Evolutionary conservation across 2,888 invertebrate genomes (phyloP).

Genomic region (Lamellibrachia columna): DNA sequence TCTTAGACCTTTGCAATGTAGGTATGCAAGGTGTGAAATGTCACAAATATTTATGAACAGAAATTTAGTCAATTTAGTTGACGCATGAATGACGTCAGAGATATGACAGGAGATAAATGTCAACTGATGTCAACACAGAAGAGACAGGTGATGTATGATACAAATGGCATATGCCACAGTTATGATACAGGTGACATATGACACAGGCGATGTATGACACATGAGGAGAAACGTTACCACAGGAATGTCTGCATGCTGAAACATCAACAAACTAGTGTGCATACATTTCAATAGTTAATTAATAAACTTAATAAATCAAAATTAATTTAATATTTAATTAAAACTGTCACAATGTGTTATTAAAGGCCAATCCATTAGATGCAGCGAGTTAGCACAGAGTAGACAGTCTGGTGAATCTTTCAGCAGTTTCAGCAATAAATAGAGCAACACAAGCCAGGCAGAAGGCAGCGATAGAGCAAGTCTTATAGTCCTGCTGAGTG

Average conservation of each 20-base stretch:
- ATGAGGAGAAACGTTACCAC: neutral
- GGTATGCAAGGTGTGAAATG: too few relatives aligned
- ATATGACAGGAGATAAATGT: too few relatives aligned
- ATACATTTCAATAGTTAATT: neutral
- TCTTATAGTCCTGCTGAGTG: neutral
- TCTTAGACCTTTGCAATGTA: too few relatives aligned
- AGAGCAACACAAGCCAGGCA: neutral
- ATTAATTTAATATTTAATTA: neutral
- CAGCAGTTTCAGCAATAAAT: neutral
- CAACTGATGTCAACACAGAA: neutral
- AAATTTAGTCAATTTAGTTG: too few relatives aligned
- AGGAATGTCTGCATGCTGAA: neutral
- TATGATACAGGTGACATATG: neutral
- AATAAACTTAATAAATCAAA: neutral
- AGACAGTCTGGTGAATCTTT: neutral
- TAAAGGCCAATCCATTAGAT: neutral
- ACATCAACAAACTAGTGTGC: neutral
- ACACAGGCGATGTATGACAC: neutral
- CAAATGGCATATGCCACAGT: neutral
- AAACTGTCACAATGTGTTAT: too few relatives aligned
- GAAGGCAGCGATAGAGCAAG: neutral
- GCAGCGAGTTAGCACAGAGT: neutral
- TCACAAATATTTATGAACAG: too few relatives aligned
- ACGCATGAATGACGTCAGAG: too few relatives aligned
- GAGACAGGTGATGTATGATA: neutral